Base-by-base conservation (phyloP, 1,140 invertebrate genomes). In the Ceratosolen fusciceps region DNA sequence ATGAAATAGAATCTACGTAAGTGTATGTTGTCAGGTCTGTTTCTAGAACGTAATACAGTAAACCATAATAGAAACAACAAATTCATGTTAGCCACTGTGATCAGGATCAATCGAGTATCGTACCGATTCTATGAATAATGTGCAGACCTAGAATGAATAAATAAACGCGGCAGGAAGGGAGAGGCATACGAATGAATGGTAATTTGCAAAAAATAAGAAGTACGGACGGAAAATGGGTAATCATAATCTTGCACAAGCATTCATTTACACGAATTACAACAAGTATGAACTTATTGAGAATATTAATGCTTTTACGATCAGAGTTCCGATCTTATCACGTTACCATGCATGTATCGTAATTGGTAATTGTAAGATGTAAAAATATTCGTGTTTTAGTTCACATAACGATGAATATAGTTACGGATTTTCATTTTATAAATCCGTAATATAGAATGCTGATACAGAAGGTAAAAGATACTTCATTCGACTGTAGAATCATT, bases 191-290 rank as follows among this genome's bases (percentile, higher is more conserved):
- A 74, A 56, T 79, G 77, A 79, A 74, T 37, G 71, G 70, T 29
- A 8, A 47, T 10, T 19, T 43, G 77, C 9, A 54, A 60, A 71
- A 58, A 70, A 71, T 39, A 29, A 72, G 29, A 62, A 43, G 56
- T 74, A 71, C 56, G 49, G 77, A 56, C 56, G 56, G 56, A 67
- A 56, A 62, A 67, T 47, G 26, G 56, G 39, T 74, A 72, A 80
- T 80, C 72, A 56, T 80, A 80, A 80, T 80, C 78, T 80, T 24
- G 16, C 10, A 62, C 24, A 72, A 34, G 62, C 52, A 67, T 76
- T 62, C 54, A 34, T n/a, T 21, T 29, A 26, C 54, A 62, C 21
- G 31, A n/a, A n/a, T 2, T 58, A 24, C 29, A 29, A 31, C 7
- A 31, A 10, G 71, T 56, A 34, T 68, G 65, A 58, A 49, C 75